Percentiles rank a stretch among this genome's conserved stretches.
Evolutionary conservation across 2,113 vertebrate species (phyloP).

Genomic region (Turnix velox): DNA sequence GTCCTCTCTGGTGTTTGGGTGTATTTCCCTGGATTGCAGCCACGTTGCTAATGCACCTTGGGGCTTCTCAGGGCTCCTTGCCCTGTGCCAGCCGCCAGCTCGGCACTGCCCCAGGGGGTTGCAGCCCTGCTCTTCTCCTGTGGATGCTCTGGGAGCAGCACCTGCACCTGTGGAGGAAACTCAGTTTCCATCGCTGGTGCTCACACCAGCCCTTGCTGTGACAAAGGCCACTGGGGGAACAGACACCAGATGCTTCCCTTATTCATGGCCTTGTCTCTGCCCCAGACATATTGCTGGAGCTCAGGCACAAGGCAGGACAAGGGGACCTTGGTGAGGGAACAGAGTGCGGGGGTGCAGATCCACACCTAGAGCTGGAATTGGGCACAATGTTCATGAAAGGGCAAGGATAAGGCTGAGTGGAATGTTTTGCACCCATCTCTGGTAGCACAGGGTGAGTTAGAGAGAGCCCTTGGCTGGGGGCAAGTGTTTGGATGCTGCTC

Average conservation of each 20-base stretch:
- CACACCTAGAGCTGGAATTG: accelerated
- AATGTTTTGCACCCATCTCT: neutral
- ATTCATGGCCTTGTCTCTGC: slow-evolving; percentile 32
- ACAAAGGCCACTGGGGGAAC: neutral
- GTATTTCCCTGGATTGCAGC: neutral
- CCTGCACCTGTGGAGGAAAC: neutral
- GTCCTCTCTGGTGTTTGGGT: neutral
- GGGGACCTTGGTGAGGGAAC: accelerated
- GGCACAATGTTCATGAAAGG: accelerated
- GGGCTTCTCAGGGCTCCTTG: neutral
- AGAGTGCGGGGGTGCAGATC: neutral
- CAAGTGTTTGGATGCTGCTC: neutral
- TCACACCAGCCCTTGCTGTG: accelerated
- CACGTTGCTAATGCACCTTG: neutral
- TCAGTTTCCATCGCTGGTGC: accelerated
- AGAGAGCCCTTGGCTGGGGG: neutral
- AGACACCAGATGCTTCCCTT: neutral
- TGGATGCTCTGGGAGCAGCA: neutral
- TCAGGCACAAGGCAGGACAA: accelerated
- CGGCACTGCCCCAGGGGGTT: neutral
- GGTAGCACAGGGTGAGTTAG: neutral
- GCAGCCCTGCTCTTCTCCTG: neutral
- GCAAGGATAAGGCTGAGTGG: neutral
- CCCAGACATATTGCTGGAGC: accelerated
- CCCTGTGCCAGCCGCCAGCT: neutral